phyloP scores from a whole-genome alignment of 2,888 invertebrate genomes.

The Macrosoma leucophasiata region DNA sequence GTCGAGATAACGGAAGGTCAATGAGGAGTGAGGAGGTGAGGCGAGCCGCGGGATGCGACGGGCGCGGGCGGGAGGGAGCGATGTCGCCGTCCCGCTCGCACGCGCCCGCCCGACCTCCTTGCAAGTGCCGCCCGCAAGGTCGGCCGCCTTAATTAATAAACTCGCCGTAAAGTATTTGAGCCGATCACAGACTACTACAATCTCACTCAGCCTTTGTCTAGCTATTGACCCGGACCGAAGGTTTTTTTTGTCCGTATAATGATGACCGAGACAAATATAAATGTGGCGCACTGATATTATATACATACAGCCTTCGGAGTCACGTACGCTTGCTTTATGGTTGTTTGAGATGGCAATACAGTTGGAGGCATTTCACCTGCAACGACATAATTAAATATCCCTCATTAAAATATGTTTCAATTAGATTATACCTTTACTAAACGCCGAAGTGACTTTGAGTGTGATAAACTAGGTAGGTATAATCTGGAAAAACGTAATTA shows the following conservation, averaged over 20 bases:
- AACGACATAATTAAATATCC: too few species aligned
- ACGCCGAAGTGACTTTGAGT: too few species aligned
- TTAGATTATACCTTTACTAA: too few species aligned
- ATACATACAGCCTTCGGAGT: too few species aligned
- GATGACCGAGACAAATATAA: conserved; percentile 13
- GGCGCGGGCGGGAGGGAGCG: conserved; percentile 29
- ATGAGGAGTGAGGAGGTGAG: conserved; percentile 46
- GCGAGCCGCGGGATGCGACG: conserved; percentile 26
- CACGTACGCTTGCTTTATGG: too few species aligned
- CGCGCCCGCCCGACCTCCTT: conserved; percentile 65
- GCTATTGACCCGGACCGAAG: conserved; percentile 64
- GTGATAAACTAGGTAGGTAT: too few species aligned
- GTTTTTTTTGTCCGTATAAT: conserved; percentile 41
- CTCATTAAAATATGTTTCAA: too few species aligned
- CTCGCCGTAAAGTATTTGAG: conserved; percentile 75
- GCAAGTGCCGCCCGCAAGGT: conserved; percentile 73
- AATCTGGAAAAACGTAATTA: too few species aligned
- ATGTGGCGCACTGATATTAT: too few species aligned
- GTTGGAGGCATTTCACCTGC: too few species aligned
- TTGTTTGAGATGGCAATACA: too few species aligned
- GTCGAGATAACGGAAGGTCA: conserved; percentile 72
- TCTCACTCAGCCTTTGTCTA: conserved; percentile 71
- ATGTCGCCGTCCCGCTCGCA: conserved; percentile 45
- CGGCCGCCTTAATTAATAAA: conserved; percentile 75
- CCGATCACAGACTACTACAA: conserved; percentile 70